Evolutionary conservation across 2,113 vertebrate species (phyloP).

Genomic region (Herpetotheres cachinnans): DNA sequence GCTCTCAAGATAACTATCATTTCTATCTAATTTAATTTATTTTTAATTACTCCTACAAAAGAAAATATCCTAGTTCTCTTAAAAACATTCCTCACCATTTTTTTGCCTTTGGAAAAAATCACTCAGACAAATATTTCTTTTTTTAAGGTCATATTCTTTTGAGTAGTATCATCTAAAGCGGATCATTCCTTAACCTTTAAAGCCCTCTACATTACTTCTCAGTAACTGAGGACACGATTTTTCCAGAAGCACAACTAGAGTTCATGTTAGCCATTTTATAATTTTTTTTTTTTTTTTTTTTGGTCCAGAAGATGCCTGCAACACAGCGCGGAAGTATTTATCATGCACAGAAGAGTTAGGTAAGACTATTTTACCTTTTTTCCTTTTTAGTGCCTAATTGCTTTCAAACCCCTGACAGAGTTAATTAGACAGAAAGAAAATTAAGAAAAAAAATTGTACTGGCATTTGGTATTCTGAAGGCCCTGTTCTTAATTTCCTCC

Average conservation of each 20-base stretch:
- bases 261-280: neutral
- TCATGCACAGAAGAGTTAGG: constrained; percentile 25
- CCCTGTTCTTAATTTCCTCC: constrained; percentile 77
- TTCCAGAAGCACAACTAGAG: neutral
- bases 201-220: neutral
- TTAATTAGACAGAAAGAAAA: constrained; percentile 69
- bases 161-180: neutral
- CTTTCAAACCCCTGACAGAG: constrained; percentile 72
- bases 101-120: neutral
- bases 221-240: neutral
- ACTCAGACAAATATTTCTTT: neutral
- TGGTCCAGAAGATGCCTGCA: neutral
- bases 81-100: neutral
- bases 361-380: constrained; percentile 16
- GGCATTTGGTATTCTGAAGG: constrained; percentile 59
- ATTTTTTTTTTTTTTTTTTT: neutral
- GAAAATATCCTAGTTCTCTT: neutral
- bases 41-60: neutral
- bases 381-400: constrained; percentile 52
- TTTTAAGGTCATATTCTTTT: neutral
- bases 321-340: constrained; percentile 38
- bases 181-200: neutral
- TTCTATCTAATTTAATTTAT: neutral
- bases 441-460: constrained; percentile 46
- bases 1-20: neutral